Conservation (phyloP, 2,888 invertebrate genomes). For the Drosophila koepferae region DNA sequence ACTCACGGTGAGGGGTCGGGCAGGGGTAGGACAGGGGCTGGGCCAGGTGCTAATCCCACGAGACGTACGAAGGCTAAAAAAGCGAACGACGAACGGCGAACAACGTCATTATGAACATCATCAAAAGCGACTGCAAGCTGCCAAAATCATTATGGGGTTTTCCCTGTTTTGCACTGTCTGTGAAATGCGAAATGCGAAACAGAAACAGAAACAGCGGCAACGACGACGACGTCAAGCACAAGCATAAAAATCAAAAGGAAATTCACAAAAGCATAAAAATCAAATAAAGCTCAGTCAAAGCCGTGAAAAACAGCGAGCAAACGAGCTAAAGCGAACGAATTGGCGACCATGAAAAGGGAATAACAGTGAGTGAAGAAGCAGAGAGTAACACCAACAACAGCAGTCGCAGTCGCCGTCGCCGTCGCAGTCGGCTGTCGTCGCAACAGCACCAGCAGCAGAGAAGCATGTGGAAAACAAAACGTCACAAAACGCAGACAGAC, state of each 20-base stretch:
- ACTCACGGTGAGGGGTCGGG: not conserved
- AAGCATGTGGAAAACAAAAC: slow-evolving; percentile 62
- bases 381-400: slow-evolving; percentile 18
- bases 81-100: slow-evolving; percentile 19
- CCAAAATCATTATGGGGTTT: slow-evolving; percentile 62
- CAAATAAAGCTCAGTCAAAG: slow-evolving; percentile 61
- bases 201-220: slow-evolving; percentile 16
- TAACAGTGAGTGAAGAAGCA: slow-evolving; percentile 18
- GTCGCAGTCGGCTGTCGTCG: slow-evolving; percentile 4
- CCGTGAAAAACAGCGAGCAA: slow-evolving; percentile 49
- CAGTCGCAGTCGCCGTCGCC: slow-evolving; percentile 13
- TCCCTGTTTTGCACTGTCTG: slow-evolving; percentile 77
- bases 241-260: slow-evolving; percentile 62
- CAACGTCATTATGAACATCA: slow-evolving; percentile 33
- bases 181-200: slow-evolving; percentile 45
- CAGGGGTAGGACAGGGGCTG: not conserved
- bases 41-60: slow-evolving; percentile 19
- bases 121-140: slow-evolving; percentile 20
- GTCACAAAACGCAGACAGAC: slow-evolving; percentile 69
- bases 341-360: slow-evolving; percentile 71
- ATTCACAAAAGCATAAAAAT: slow-evolving; percentile 72
- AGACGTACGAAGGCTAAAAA: slow-evolving; percentile 5
- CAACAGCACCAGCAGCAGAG: slow-evolving; percentile 22
- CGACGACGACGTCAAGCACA: slow-evolving; percentile 17
- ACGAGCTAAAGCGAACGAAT: slow-evolving; percentile 50